Base-by-base conservation (phyloP, 2,888 invertebrate species). In the Drosophila hamatofila region DNA sequence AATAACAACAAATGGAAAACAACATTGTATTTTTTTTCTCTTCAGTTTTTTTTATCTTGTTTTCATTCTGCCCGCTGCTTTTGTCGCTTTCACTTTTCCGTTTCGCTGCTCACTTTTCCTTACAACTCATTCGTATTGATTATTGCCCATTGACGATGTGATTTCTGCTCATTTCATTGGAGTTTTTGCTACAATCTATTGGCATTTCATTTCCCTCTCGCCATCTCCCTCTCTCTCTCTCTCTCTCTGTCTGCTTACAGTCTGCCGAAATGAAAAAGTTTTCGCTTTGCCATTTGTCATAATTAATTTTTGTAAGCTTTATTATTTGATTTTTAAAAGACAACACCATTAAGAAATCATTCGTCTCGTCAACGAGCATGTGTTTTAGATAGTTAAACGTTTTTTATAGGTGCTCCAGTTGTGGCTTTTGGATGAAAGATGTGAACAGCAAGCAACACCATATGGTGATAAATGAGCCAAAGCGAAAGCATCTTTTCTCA, bases 31-130 rank as follows among this genome's bases (percentile, higher is more conserved):
- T 58, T 68, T 55, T 69, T 48, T 27, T n/a, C 6, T 46, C 16
- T 25, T 5, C 6, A n/a, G 1, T 23, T 46, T 46, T 51, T 51
- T 51, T 35, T 57, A 61, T 35, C 59, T 60, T 73, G 71, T 75
- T 76, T 77, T 60, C 70, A 72, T 81, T 68, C 76, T 89, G 84
- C 66, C 72, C 61, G 51, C 64, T 23, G 35, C 37, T 37, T 12
- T 23, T 57, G 49, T 66, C 71, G 85, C 89, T 89, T 85, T 88
- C 90, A 85, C 85, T 89, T 85, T 85, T 87, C 71, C 88, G 46
- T 65, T 72, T 67, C 57, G 70, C 79, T 72, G 70, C 64, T 72
- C 57, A 80, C 80, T 85, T 85, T 85, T 80, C 80, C 72, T 69
- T 58, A 75, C 69, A 71, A 60, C 70, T 69, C 72, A 83, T 72